phyloP scores from a whole-genome alignment of 2,797 vertebrate genomes.

The Pseudomugil tenellus region DNA sequence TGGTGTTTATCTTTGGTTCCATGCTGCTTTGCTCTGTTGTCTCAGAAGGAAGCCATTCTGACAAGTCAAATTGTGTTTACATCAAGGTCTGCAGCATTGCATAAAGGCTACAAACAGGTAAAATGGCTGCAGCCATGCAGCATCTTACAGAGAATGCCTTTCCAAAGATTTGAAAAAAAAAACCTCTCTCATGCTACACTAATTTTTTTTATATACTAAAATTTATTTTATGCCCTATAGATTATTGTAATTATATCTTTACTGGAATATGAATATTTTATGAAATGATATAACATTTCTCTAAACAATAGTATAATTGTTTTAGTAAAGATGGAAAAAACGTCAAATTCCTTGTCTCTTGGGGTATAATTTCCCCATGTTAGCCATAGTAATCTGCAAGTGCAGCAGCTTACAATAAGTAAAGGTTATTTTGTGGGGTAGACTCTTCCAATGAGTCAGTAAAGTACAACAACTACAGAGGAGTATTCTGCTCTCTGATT shows the following conservation, averaged over 20 bases:
- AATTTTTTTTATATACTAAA: too few relatives aligned
- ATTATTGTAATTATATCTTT: background rate
- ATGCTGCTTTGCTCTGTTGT: conserved; percentile 19
- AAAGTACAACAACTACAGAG: conserved; percentile 5
- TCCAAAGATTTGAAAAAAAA: conserved; percentile 7
- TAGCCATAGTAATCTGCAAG: background rate
- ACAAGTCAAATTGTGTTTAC: conserved; percentile 16
- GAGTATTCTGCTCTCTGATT: conserved; percentile 8
- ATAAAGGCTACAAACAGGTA: conserved; percentile 26
- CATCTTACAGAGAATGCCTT: conserved; percentile 22
- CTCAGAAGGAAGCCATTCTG: conserved; percentile 18
- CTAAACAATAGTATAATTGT: background rate
- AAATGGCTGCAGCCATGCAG: conserved; percentile 1
- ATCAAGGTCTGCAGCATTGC: conserved; percentile 13
- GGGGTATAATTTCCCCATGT: conserved; percentile 7
- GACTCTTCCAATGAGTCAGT: background rate
- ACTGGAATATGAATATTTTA: background rate
- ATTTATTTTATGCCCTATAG: too few relatives aligned
- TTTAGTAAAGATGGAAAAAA: background rate
- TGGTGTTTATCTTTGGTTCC: conserved; percentile 10
- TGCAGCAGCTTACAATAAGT: background rate
- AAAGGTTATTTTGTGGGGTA: conserved; percentile 1
- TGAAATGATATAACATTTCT: background rate
- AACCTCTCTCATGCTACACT: too few relatives aligned
- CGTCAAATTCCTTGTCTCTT: background rate